Evolutionary conservation across 2,888 invertebrate genomes (phyloP), one percentile per base, ranked within the genome.

Genomic region (Pardosa pseudoannulata): DNA sequence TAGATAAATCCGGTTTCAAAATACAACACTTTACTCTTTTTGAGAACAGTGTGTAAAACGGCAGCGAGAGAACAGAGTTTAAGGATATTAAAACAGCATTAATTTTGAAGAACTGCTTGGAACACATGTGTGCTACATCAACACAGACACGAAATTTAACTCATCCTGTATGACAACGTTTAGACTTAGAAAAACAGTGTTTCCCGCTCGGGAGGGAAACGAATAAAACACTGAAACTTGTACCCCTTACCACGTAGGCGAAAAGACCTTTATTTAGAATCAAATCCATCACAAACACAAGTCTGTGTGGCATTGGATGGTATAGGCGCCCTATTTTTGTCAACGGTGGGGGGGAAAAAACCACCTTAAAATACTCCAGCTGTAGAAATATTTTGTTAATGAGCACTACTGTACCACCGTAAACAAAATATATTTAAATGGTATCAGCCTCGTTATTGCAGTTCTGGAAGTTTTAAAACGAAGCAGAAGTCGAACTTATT

Each of bases 281-380:
- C 23, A 11, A 19, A n/a, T 23, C 56, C 56, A 23, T 23, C 56
- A 23, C 56, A 23, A 56, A 56, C 56, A 56, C 2, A 56, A 3
- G 56, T 56, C 23, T 19, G 56, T 56, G 56, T 23, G 56, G n/a
- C 23, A 56, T 56, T 56, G 23, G 56, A 23, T n/a, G 56, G 56
- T 56, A 19, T 46, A 16, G 13, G 41, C 2, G 23, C 16, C 23
- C 56, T 56, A 56, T 56, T 56, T 56, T 56, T 23, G 56, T 56
- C 56, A 56, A 23, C 56, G 56, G 2, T 2, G 11, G 23, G 23
- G 23, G 23, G 23, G 23, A 56, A 56, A 56, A 56, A 56, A 23
- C n/a, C 23, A 23, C 16, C 56, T 11, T 56, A 56, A 56, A 56
- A 56, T 56, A 23, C 56, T 56, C 9, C 46, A 46, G 56, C 56